These are phyloP conservation scores for Hetaerina titia DNA, from an alignment of 2,888 invertebrate species.

Conservation along the genomic window DNA sequence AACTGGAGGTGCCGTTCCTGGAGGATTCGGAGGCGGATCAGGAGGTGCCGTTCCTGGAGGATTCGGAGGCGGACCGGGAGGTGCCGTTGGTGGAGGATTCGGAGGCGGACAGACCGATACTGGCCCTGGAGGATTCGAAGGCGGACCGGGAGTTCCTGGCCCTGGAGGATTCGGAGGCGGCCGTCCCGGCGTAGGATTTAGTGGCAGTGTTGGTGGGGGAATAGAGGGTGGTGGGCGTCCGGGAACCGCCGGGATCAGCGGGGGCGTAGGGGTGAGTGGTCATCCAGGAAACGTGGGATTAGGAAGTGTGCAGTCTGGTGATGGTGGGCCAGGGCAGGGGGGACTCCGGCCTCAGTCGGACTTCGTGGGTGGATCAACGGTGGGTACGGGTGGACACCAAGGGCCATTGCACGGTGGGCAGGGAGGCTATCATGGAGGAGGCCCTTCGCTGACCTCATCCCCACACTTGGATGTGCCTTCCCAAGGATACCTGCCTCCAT, in stretches of 20 bases:
- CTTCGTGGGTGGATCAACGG: not conserved
- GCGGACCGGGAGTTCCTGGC: not conserved
- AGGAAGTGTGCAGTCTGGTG: no score
- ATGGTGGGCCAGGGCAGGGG: not conserved
- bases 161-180: not conserved
- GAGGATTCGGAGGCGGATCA: no score
- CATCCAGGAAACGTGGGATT: no score
- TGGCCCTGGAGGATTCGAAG: no score
- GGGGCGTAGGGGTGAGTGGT: no score
- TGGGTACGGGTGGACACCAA: not conserved
- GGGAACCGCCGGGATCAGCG: not conserved
- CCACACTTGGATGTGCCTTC: constrained; percentile 17
- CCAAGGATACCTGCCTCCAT: constrained; percentile 13
- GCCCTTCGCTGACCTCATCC: not conserved
- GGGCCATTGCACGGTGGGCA: not conserved
- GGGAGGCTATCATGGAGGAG: not conserved
- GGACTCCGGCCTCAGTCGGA: not conserved
- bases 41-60: not conserved
- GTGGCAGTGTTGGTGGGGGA: not conserved
- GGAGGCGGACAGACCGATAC: not conserved
- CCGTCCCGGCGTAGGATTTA: not conserved
- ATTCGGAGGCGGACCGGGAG: not conserved
- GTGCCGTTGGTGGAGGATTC: not conserved
- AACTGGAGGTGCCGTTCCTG: not conserved
- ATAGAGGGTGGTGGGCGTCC: not conserved